These are phyloP conservation scores for Pseudorhiza aurosa DNA, from an alignment of 30 jellyfish, hydroid and myxozoan genomes.

Conservation along the genomic window DNA sequence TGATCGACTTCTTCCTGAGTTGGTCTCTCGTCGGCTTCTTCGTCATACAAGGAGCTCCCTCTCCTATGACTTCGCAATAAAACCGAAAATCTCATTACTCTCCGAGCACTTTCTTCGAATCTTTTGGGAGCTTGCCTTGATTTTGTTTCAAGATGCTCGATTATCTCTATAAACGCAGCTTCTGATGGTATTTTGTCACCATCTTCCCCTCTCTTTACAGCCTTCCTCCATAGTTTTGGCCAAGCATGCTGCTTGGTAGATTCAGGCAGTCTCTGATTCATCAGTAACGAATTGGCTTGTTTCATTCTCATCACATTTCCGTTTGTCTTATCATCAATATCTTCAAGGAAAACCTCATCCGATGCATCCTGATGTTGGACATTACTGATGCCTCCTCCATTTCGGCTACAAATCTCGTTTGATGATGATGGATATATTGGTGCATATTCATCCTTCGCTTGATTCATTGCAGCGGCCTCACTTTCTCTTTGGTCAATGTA, in stretches of 20 bases:
- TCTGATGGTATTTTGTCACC: constrained; percentile 24
- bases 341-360: neutral
- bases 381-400: neutral
- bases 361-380: neutral
- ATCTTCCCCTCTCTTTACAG: neutral
- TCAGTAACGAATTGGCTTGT: neutral
- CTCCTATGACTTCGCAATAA: constrained; percentile 1
- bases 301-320: neutral
- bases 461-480: neutral
- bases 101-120: constrained; percentile 11
- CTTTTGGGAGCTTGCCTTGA: neutral
- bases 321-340: neutral
- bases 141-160: constrained; percentile 30
- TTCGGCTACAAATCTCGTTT: neutral
- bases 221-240: constrained; percentile 7
- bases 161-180: constrained; percentile 10
- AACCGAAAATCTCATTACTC: constrained; percentile 23
- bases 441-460: neutral
- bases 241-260: neutral
- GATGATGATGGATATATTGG: neutral
- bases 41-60: constrained; percentile 6
- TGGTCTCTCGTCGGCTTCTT: neutral
- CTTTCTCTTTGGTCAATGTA: neutral
- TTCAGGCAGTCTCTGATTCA: neutral
- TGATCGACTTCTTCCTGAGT: constrained; percentile 43